Percentiles rank a stretch among this genome's conserved stretches.
These are phyloP conservation scores for Esox lucius DNA, from an alignment of 2,797 vertebrate genomes.

Conservation along the genomic window DNA sequence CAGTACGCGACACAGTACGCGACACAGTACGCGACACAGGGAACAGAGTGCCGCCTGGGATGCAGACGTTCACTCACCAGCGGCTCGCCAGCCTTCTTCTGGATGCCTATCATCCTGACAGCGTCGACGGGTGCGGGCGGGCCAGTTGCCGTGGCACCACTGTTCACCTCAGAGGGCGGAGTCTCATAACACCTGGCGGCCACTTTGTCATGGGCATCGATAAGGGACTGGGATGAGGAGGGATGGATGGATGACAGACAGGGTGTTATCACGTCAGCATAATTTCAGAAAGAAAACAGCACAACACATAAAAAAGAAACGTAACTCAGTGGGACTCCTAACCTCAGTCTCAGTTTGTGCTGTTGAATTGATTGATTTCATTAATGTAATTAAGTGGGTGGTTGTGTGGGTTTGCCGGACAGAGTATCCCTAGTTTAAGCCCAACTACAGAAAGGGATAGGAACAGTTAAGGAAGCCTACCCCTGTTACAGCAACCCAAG, in stretches of 20 bases:
- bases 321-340: no score
- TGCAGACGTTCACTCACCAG: conserved; percentile 76
- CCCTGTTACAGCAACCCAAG: background rate
- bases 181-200: conserved; percentile 93
- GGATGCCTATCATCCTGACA: conserved; percentile 95
- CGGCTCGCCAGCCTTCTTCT: conserved; percentile 93
- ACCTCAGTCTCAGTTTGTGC: no score
- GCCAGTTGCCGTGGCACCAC: conserved; percentile 73
- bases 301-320: no score
- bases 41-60: background rate
- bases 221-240: conserved; percentile 80
- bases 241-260: background rate
- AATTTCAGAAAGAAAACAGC: no score
- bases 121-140: conserved; percentile 87
- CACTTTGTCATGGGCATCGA: conserved; percentile 96
- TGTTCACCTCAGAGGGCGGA: conserved; percentile 79
- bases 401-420: no score
- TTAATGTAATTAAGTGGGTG: no score
- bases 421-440: no score
- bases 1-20: background rate
- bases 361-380: no score
- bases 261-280: no score
- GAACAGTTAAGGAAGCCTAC: background rate
- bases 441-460: no score
- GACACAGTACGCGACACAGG: background rate